Evolutionary conservation across 2,113 vertebrate genomes (phyloP).

Genomic region (Callospermophilus lateralis): DNA sequence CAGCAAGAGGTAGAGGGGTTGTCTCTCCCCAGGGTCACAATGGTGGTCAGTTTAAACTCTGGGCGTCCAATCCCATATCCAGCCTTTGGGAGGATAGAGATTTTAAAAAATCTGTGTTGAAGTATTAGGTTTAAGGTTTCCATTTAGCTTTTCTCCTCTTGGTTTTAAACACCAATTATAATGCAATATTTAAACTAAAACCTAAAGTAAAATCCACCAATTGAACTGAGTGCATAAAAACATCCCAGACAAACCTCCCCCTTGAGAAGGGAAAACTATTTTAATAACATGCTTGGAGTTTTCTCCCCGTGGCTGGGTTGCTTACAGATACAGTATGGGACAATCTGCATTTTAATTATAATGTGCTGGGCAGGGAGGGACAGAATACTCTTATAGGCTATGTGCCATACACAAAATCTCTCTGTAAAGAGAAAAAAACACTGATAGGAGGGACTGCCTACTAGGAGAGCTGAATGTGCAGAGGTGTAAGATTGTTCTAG

Average conservation of each 20-base stretch:
- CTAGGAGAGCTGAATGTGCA: not conserved
- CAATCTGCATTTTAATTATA: not conserved
- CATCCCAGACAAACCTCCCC: not conserved
- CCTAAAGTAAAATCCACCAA: not conserved
- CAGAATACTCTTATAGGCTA: not conserved
- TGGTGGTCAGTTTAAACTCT: not conserved
- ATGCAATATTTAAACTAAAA: not conserved
- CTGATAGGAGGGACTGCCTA: not conserved
- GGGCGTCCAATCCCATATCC: not conserved
- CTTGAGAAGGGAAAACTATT: not conserved
- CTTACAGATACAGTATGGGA: not conserved
- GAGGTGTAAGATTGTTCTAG: not conserved
- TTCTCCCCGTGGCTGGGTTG: not conserved
- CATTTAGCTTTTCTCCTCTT: not conserved
- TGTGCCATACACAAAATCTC: not conserved
- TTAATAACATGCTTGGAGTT: not conserved
- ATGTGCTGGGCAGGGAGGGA: not conserved
- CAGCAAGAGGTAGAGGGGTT: not conserved
- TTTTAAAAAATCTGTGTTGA: not conserved
- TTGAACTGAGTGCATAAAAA: not conserved
- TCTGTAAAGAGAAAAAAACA: not conserved
- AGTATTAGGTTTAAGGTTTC: not conserved
- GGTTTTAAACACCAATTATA: not conserved
- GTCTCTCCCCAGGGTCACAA: not conserved
- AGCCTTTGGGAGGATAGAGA: not conserved